Evolutionary conservation across 2,113 vertebrate species (phyloP).

Genomic region (Phyllostomus hastatus): DNA sequence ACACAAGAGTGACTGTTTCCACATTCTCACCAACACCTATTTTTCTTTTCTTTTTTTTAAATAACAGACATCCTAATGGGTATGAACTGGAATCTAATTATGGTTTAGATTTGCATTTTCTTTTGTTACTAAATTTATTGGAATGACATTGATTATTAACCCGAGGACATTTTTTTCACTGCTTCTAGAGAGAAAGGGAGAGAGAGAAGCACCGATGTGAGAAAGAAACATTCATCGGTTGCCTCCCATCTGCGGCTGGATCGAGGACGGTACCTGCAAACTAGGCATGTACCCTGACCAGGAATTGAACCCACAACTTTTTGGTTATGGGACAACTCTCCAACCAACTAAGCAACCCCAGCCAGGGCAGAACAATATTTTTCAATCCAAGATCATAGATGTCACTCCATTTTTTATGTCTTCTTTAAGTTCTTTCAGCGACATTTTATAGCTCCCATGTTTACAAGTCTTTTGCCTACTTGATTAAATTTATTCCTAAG

Average conservation of each 20-base stretch:
- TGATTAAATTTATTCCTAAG: neutral
- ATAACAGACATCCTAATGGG: neutral
- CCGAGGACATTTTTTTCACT: no score
- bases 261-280: no score
- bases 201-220: no score
- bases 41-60: neutral
- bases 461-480: neutral
- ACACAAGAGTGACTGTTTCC: neutral
- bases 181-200: no score
- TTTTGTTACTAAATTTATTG: neutral
- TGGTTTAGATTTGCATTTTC: neutral
- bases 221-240: no score
- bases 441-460: neutral
- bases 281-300: no score
- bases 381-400: neutral
- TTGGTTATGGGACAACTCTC: no score
- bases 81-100: neutral
- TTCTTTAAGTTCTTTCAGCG: neutral
- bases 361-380: neutral
- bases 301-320: no score
- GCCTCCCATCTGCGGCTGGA: no score
- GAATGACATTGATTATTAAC: neutral
- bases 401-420: neutral
- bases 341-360: no score
- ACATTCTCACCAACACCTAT: neutral